Evolutionary conservation across 2,797 vertebrate species (phyloP).

Genomic region (Spinibarbus caldwelli): DNA sequence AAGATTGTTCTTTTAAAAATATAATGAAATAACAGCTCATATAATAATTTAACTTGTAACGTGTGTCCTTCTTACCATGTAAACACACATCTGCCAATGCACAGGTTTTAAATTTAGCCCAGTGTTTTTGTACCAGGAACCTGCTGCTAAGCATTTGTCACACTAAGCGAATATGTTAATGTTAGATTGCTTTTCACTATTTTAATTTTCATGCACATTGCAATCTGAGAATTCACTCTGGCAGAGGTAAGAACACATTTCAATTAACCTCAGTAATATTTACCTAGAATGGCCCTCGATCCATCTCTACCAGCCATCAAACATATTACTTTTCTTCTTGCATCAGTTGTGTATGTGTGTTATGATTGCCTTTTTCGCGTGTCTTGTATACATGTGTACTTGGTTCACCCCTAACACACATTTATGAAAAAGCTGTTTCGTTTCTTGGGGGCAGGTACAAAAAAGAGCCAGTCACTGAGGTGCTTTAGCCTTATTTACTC

Average conservation of each 20-base stretch:
- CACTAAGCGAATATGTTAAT: neutral
- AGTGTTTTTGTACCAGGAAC: neutral
- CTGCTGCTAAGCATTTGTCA: slow-evolving; percentile 7
- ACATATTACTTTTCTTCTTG: neutral
- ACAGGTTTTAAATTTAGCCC: neutral
- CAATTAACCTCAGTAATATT: slow-evolving; percentile 30
- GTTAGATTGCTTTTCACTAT: neutral
- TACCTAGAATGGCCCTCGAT: neutral
- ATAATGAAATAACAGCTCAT: neutral
- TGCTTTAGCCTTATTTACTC: slow-evolving; percentile 50
- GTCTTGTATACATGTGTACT: too few species aligned
- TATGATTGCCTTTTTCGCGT: too few species aligned
- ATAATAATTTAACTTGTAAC: neutral
- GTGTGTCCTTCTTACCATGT: neutral
- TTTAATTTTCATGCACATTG: slow-evolving; percentile 6
- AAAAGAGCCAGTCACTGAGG: slow-evolving; percentile 29
- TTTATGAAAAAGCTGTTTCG: neutral
- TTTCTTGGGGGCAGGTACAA: slow-evolving; percentile 9
- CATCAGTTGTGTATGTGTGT: neutral
- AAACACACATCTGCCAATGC: neutral
- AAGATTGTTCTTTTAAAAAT: neutral
- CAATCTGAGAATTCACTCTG: neutral
- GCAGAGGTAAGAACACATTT: neutral
- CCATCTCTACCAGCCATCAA: slow-evolving; percentile 4
- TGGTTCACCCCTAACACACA: too few species aligned